Percentiles rank a stretch among this genome's conserved stretches.
phyloP scores from a whole-genome alignment of 2,888 invertebrate species.

The Temnothorax rugatulus region DNA sequence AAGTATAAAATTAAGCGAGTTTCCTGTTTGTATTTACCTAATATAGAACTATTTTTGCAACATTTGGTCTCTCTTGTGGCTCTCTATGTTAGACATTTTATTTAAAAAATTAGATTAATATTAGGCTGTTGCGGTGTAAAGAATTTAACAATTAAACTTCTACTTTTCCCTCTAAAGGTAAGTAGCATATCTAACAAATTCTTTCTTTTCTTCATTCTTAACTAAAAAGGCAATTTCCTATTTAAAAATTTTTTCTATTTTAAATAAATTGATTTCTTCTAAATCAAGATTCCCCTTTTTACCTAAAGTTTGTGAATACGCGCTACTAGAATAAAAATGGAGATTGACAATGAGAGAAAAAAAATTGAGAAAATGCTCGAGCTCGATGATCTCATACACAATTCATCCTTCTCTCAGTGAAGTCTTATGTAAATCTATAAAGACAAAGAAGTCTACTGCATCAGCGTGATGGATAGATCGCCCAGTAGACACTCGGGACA shows the following conservation, averaged over 20 bases:
- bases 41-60: background rate
- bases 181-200: background rate
- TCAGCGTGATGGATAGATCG: conserved; percentile 33
- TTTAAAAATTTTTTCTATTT: background rate
- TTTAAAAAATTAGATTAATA: background rate
- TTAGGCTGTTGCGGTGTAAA: background rate
- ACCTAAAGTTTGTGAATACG: background rate
- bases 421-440: background rate
- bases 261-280: background rate
- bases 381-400: background rate
- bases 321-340: background rate
- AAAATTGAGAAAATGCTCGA: background rate
- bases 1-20: background rate
- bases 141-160: background rate
- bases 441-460: conserved; percentile 5
- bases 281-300: background rate
- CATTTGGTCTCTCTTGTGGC: background rate
- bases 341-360: background rate
- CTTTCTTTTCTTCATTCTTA: background rate
- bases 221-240: background rate
- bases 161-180: background rate
- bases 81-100: background rate
- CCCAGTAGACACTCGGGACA: conserved; percentile 23
- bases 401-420: background rate
- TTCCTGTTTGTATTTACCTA: background rate